Base-by-base conservation (phyloP, 2,888 invertebrate genomes). In the Dione vanillae region DNA sequence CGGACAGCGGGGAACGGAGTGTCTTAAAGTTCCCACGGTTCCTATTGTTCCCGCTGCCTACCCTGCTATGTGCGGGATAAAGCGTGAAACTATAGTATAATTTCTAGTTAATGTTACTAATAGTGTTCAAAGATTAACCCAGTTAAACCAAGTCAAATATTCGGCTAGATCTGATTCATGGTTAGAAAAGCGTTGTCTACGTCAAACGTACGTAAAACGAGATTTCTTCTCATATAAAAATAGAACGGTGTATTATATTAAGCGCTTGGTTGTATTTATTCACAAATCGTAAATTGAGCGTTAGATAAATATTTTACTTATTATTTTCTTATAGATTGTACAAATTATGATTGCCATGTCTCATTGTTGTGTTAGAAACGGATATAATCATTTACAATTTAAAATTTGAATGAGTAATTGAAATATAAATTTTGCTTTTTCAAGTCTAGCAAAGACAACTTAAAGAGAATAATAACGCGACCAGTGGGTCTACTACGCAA, bases 91-190 rank as follows among this genome's bases (percentile, higher is more conserved):
- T n/a, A n/a, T n/a, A n/a, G n/a, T n/a, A 54, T 35, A 41, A 56
- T 14, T 61, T 47, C n/a, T 35, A 58, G 27, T 72, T 54, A 69
- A 12, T 27, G 16, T 35, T 49, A 10, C 45, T 52, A 45, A 20
- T 12, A 66, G n/a, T 61, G 61, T 54, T 58, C 45, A 41, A 67
- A 70, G 77, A 73, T 77, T 82, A 75, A 82, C 80, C 80, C 76
- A 80, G 79, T 81, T 75, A 76, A 77, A 76, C 58, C 16, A 70
- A 74, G 80, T 79, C 65, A 76, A 79, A 80, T 86, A 86, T 86
- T 80, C 76, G 76, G 79, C 41, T 59, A 78, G 74, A 77, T 77
- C 78, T 83, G 82, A 85, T 81, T 86, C 85, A 83, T 78, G 71
- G 74, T 76, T 75, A 73, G 75, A 80, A 78, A 75, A 79, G 78